phyloP scores from a whole-genome alignment of 2,888 invertebrate species.

The Elmis aenea region DNA sequence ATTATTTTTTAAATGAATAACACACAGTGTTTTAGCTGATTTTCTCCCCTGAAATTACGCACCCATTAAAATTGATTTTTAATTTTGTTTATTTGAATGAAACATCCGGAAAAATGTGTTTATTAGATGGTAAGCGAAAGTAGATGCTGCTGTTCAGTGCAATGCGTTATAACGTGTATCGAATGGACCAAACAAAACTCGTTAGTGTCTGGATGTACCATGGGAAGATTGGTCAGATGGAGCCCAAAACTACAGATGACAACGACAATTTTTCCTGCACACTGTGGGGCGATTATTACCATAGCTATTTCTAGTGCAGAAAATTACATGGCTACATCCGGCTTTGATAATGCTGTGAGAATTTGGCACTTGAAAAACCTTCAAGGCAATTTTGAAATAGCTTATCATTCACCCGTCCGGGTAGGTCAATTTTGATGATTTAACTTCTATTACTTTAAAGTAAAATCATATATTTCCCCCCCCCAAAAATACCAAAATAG shows the following conservation, averaged over 20 bases:
- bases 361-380: slow-evolving; percentile 27
- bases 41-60: too few relatives aligned
- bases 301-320: slow-evolving; percentile 28
- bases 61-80: too few relatives aligned
- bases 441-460: too few relatives aligned
- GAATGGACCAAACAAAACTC: slow-evolving; percentile 21
- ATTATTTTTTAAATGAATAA: too few relatives aligned
- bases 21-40: too few relatives aligned
- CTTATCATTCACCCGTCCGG: neutral
- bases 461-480: too few relatives aligned
- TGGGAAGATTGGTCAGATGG: slow-evolving; percentile 25
- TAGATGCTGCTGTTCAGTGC: too few relatives aligned
- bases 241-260: slow-evolving; percentile 4
- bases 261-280: slow-evolving; percentile 15
- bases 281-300: slow-evolving; percentile 24
- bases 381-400: slow-evolving; percentile 6
- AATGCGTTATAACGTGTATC: slow-evolving; percentile 18
- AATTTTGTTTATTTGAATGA: too few relatives aligned
- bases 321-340: slow-evolving; percentile 27
- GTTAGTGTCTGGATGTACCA: slow-evolving; percentile 27
- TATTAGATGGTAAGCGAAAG: too few relatives aligned
- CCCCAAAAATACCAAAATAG: too few relatives aligned
- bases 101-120: too few relatives aligned
- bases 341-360: slow-evolving; percentile 22
- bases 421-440: slow-evolving; percentile 1